Evolutionary conservation across 2,888 invertebrate species (phyloP).

Genomic region (Thymelicus acteon): DNA sequence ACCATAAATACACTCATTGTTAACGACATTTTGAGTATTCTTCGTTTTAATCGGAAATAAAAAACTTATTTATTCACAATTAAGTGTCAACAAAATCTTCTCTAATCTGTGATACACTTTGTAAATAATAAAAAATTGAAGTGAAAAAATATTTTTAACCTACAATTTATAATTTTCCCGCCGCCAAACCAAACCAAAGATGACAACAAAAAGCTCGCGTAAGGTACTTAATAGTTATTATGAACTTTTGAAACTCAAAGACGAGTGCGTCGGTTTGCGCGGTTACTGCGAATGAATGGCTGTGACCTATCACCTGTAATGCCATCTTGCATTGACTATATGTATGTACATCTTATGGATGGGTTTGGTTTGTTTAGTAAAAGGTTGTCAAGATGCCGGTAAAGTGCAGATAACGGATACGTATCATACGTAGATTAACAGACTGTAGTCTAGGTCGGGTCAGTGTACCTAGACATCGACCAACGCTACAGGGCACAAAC

Average conservation of each 20-base stretch:
- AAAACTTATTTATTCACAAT: no score
- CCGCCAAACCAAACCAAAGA: neutral
- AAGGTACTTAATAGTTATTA: neutral
- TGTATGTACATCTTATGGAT: constrained; percentile 9
- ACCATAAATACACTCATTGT: neutral
- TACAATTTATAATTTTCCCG: neutral
- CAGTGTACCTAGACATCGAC: no score
- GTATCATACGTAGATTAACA: neutral
- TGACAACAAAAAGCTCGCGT: neutral
- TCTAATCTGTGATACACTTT: no score
- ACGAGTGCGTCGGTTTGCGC: constrained; percentile 18
- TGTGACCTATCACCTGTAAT: constrained; percentile 36
- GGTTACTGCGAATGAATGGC: constrained; percentile 27
- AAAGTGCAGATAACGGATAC: constrained; percentile 21
- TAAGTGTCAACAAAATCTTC: no score
- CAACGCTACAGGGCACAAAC: no score
- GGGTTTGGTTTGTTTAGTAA: constrained; percentile 20
- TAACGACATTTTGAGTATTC: neutral
- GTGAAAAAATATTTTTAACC: no score
- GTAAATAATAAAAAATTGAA: no score
- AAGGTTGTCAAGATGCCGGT: constrained; percentile 31
- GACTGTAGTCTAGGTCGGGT: no score
- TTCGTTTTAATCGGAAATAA: neutral
- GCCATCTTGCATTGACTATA: constrained; percentile 17
- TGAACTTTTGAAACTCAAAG: constrained; percentile 9